phyloP scores from a whole-genome alignment of 2,113 vertebrate species.

The Hepsetus odoe region DNA sequence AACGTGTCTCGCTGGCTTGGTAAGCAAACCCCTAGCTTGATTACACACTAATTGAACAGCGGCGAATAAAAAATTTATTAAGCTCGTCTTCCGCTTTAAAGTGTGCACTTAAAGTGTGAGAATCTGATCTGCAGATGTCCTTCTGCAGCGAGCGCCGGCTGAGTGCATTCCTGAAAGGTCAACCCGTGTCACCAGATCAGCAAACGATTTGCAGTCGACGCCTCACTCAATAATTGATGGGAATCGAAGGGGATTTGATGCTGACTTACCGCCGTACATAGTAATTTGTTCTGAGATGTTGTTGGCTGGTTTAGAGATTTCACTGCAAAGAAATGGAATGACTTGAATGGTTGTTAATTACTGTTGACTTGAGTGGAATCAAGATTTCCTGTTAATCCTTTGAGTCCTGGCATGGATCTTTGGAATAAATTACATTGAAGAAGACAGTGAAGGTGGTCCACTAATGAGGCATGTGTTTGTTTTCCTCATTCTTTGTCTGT shows the following conservation, averaged over 20 bases:
- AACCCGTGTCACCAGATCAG: constrained; percentile 53
- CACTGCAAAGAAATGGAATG: constrained; percentile 14
- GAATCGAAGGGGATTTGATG: constrained; percentile 5
- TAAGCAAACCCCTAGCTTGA: constrained; percentile 84
- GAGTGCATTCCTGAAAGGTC: constrained; percentile 65
- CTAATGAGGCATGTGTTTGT: background rate
- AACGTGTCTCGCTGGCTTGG: constrained; percentile 70
- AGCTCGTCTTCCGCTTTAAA: constrained; percentile 66
- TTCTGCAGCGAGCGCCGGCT: constrained; percentile 66
- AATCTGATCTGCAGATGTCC: constrained; percentile 72
- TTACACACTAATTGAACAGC: constrained; percentile 80
- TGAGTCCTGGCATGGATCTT: background rate
- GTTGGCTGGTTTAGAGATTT: constrained; percentile 4
- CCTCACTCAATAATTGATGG: constrained; percentile 48
- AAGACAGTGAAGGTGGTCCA: constrained; percentile 12
- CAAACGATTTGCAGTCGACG: constrained; percentile 31
- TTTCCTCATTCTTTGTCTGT: background rate
- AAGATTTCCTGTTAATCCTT: constrained; percentile 24
- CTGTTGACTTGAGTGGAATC: background rate
- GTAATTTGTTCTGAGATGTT: background rate
- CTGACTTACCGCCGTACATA: background rate
- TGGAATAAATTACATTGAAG: constrained; percentile 1
- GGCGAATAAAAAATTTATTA: constrained; percentile 88
- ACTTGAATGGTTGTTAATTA: constrained; percentile 7
- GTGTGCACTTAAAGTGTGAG: constrained; percentile 73